phyloP scores from a whole-genome alignment of 2,113 vertebrate genomes.

The Pampusana beccarii region DNA sequence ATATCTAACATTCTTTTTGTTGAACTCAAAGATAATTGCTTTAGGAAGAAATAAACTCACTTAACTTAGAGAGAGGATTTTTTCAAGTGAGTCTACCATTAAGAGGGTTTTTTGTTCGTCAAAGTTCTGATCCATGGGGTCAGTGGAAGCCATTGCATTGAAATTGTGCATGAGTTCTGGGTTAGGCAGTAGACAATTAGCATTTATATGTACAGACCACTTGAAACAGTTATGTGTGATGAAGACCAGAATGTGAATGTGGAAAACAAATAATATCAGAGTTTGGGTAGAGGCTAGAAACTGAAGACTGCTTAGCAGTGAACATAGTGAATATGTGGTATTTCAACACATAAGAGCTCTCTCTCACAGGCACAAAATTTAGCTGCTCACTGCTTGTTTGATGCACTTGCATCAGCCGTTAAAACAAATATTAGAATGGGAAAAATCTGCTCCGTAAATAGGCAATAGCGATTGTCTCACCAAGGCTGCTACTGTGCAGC shows the following conservation, averaged over 20 bases:
- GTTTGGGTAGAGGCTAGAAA: background rate
- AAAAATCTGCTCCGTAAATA: background rate
- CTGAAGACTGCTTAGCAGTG: background rate
- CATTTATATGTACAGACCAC: background rate
- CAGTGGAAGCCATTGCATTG: background rate
- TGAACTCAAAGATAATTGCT: background rate
- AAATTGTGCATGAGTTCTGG: background rate
- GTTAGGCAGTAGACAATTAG: background rate
- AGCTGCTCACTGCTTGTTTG: background rate
- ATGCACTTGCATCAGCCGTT: background rate
- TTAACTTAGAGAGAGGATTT: background rate
- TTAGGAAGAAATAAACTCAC: background rate
- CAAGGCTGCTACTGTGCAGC: conserved; percentile 47
- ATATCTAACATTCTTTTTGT: background rate
- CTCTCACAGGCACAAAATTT: background rate
- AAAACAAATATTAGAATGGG: background rate
- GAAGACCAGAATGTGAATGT: background rate
- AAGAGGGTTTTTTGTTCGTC: background rate
- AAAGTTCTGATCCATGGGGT: background rate
- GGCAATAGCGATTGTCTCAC: background rate
- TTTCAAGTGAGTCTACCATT: background rate
- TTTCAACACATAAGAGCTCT: background rate
- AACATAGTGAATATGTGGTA: background rate
- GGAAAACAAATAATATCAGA: background rate
- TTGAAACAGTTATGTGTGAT: background rate